Conservation (phyloP, 2,888 invertebrate species). For the Polyommatus icarus region DNA sequence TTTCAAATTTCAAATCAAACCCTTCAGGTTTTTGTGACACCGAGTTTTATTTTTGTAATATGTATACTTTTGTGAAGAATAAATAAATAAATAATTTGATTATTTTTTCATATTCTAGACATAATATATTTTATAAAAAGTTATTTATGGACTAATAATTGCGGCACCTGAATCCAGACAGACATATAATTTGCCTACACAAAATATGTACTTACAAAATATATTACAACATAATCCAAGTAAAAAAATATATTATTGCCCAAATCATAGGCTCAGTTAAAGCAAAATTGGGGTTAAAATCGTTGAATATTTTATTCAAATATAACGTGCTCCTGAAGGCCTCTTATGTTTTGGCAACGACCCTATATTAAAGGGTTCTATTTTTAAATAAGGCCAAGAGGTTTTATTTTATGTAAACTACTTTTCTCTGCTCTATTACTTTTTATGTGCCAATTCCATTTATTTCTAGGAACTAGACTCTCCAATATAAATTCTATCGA, state of each 20-base stretch:
- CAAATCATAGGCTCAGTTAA: not conserved
- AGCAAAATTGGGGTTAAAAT: conserved; percentile 16
- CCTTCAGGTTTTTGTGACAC: too few species aligned
- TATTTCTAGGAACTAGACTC: not conserved
- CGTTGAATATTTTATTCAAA: conserved; percentile 21
- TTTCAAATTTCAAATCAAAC: too few species aligned
- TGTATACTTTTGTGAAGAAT: too few species aligned
- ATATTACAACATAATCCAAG: too few species aligned
- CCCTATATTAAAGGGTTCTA: conserved; percentile 19
- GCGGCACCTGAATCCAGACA: too few species aligned
- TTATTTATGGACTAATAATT: too few species aligned
- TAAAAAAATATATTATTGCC: not conserved
- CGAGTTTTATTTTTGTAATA: too few species aligned
- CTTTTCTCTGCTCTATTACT: conserved; percentile 21
- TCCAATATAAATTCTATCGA: not conserved
- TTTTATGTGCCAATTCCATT: conserved; percentile 24
- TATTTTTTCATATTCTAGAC: too few species aligned
- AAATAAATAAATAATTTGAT: too few species aligned
- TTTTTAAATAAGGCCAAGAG: conserved; percentile 28
- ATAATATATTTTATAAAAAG: too few species aligned
- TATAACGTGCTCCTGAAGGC: conserved; percentile 13
- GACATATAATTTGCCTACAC: too few species aligned
- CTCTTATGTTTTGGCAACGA: conserved; percentile 21
- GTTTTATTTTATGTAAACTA: conserved; percentile 18
- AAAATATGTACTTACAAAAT: too few species aligned